Evolutionary conservation across 2,888 invertebrate species (phyloP), one percentile per base, ranked within the genome.

Genomic region (Prosopocoilus inquinatus): DNA sequence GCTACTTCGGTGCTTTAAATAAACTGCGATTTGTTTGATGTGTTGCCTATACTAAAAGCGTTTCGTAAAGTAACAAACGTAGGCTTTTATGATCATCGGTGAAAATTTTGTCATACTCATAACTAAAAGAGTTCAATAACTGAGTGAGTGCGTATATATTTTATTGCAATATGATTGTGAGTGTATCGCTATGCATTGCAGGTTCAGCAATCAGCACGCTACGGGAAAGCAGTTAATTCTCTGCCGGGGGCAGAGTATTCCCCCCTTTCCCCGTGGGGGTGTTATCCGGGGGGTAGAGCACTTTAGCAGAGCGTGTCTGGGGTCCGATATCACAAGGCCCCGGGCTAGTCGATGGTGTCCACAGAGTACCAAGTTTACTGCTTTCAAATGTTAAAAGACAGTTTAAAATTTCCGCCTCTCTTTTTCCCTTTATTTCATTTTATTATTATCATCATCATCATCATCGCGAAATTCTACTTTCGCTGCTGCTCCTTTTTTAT

Each of bases 261-360:
- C 63, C 62, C 62, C 62, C 48, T 41, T 47, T 50, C 51, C 50
- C 39, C 47, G 39, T 50, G 57, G 59, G 38, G 57, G 57, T 55
- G 61, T 60, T 58, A 57, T 60, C 60, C 61, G 57, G 62, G 63
- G 64, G 66, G 55, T 51, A 63, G 64, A 68, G 70, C 70, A 71
- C 71, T 70, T 70, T 69, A 69, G 61, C 63, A 57, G 64, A 61
- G 66, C 69, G 67, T 67, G 70, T 70, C 68, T 69, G 66, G 69
- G 67, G 68, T 69, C 68, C 70, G 70, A 70, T 70, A 70, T 70
- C 70, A 64, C 59, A 57, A 60, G 46, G 67, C 70, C 67, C 57
- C 59, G 55, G 70, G 70, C 63, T 63, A 64, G 55, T 55, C 54
- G 51, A 59, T 65, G 59, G 60, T 62, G 65, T 66, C 63, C 65